These are phyloP conservation scores for Conus betulinus DNA, from an alignment of 1,140 invertebrate species.

Conservation along the genomic window DNA sequence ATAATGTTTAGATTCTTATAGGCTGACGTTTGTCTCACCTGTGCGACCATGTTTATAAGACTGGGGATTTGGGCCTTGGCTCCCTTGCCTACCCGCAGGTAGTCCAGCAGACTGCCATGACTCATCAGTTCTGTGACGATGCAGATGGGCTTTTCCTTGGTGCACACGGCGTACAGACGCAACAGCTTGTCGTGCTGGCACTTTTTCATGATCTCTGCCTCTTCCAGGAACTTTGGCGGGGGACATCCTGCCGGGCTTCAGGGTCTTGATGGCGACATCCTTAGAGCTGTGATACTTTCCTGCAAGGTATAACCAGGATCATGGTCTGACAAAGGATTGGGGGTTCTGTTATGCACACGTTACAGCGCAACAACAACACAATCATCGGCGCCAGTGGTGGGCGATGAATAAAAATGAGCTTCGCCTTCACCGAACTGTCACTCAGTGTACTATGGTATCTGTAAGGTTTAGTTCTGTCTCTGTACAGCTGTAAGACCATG, in stretches of 20 bases:
- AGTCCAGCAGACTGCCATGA: slow-evolving; percentile 92
- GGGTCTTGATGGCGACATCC: slow-evolving; percentile 97
- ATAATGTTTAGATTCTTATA: no score
- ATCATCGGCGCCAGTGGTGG: no score
- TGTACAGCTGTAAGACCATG: no score
- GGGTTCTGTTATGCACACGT: no score
- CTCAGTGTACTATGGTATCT: no score
- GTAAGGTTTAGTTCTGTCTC: no score
- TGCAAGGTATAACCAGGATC: slow-evolving; percentile 19
- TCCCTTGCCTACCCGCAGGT: slow-evolving; percentile 82
- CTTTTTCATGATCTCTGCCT: slow-evolving; percentile 99
- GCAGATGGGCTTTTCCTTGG: slow-evolving; percentile 98
- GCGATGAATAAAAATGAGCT: no score
- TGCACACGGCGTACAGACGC: slow-evolving; percentile 97
- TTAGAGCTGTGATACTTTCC: slow-evolving; percentile 91
- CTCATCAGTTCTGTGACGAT: slow-evolving; percentile 99
- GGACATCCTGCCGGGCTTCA: slow-evolving; percentile 97
- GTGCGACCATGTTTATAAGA: slow-evolving; percentile 94
- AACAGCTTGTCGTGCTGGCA: slow-evolving; percentile 97
- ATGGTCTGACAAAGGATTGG: no score
- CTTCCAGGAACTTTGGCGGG: slow-evolving; percentile 95
- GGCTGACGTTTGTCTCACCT: slow-evolving; percentile 73
- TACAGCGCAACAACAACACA: no score
- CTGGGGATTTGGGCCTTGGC: slow-evolving; percentile 88
- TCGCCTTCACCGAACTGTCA: no score